These are phyloP conservation scores for Epizoanthus scotinus DNA, from an alignment of 92 coral and sea anemone genomes.

Conservation along the genomic window DNA sequence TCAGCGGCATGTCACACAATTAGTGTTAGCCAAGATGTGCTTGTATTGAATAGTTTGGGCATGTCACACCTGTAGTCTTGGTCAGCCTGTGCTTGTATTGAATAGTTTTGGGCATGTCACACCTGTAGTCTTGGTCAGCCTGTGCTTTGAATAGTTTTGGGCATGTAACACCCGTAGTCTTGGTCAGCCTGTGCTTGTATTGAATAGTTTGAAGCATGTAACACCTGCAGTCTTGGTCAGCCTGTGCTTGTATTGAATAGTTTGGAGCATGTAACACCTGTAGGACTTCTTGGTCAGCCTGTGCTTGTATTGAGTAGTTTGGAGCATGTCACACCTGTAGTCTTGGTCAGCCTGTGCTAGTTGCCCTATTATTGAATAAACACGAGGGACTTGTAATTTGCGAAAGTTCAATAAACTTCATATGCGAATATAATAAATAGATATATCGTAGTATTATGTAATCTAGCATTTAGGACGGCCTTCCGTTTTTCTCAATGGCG, in stretches of 20 bases:
- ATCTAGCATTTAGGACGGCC: too few relatives aligned
- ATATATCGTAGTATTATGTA: too few relatives aligned
- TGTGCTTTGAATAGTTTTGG: not conserved
- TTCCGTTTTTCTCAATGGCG: too few relatives aligned
- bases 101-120: not conserved
- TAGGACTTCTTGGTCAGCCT: too few relatives aligned
- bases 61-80: not conserved
- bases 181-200: not conserved
- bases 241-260: not conserved
- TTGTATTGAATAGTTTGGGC: not conserved
- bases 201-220: not conserved
- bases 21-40: not conserved
- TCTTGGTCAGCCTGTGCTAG: too few relatives aligned
- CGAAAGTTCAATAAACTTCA: too few relatives aligned
- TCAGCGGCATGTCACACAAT: not conserved
- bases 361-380: too few relatives aligned
- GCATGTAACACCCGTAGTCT: not conserved
- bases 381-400: too few relatives aligned
- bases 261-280: too few relatives aligned
- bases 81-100: not conserved
- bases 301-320: too few relatives aligned
- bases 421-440: too few relatives aligned
- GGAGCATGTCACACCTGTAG: too few relatives aligned
- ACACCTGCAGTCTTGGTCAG: not conserved
- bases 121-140: not conserved